Evolutionary conservation across 2,797 vertebrate genomes (phyloP), one percentile per base, ranked within the genome.

Genomic region (Malacoraja senta): DNA sequence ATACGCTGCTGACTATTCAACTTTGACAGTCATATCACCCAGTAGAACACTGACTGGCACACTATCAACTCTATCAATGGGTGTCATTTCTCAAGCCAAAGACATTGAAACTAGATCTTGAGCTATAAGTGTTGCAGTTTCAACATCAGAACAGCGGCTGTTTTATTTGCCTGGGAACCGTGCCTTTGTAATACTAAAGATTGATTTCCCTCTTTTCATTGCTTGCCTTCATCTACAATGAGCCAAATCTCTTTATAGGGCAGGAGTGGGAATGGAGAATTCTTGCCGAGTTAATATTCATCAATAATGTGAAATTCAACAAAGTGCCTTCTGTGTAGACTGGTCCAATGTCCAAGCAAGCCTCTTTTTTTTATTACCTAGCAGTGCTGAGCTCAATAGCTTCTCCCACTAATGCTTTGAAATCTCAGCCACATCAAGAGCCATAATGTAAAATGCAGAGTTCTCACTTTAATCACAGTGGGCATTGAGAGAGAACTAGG

Each of bases 151-250:
- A 32, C 7, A 53, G 90, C 71, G 38, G 12, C 38, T 74, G 90
- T 21, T 53, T 71, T 53, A 53, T 91, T 74, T 29, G 35, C 71
- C 71, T 91, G 68, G 38, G 53, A 74, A 74, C 26, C 38, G 1
- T 44, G 35, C 68, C 68, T 26, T 91, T 74, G 68, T 53, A 74
- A 91, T 74, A 71, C 29, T 53, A 74, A 91, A 29, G 35, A 91
- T 38, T 44, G 13, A 91, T 74, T 91, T 91, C 90, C 90, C 38
- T 53, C 38, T 72, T 91, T 44, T 74, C 38, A 44, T 26, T 26
- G 15, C 44, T 91, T 74, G 65, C 38, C 65, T 91, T 91, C 71
- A 74, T 68, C 90, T 71, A 91, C 10, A 91, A 74, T 53, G 90
- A 74, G 44, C 21, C 38, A 53, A 2, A 26, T 35, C n/a, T 35